Base-by-base conservation (phyloP, 2,797 vertebrate genomes). In the Neosilurus mollespiculum region DNA sequence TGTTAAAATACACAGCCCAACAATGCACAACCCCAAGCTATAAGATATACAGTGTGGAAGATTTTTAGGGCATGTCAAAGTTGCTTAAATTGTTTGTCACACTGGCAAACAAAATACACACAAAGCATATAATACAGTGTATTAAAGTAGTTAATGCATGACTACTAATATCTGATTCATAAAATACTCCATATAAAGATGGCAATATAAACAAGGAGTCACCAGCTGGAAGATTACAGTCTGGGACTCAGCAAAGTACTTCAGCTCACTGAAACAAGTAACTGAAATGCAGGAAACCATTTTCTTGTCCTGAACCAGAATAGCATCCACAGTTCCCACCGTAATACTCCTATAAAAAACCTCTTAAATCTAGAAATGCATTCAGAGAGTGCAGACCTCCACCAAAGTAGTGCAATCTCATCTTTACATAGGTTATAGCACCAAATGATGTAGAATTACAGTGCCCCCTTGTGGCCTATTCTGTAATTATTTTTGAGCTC, bases 1-100 rank as follows among this genome's bases (percentile, higher is more conserved):
- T 64, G 77, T 81, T 84, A 66, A 80, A 80, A 81, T 66, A 78
- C 34, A 51, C 81, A 62, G 18, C 10, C 73, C 54, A 61, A 65
- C 65, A 86, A 83, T 80, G 79, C 49, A 51, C 71, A 43, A 58
- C 80, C 64, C 76, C 64, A 78, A 78, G 54, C 37, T n/a, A n/a
- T n/a, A 78, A 43, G 51, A 78, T 51, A 26, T 65, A 49, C 14
- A 64, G n/a, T 49, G 37, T 78, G 58, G 6, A 51, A 3, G 26
- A 18, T 18, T 64, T 34, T 75, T 78, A 62, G 43, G 15, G 3
- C 34, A 14, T n/a, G 11, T n/a, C 34, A 61, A 49, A 78, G 58
- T 78, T 78, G 30, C n/a, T 37, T 59, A 15, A 37, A 37, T 61
- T 20, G 16, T 37, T 53, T 73, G 49, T 58, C 56, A 16, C 18